phyloP scores from a whole-genome alignment of 2,113 vertebrate species.

The Apeltes quadracus region DNA sequence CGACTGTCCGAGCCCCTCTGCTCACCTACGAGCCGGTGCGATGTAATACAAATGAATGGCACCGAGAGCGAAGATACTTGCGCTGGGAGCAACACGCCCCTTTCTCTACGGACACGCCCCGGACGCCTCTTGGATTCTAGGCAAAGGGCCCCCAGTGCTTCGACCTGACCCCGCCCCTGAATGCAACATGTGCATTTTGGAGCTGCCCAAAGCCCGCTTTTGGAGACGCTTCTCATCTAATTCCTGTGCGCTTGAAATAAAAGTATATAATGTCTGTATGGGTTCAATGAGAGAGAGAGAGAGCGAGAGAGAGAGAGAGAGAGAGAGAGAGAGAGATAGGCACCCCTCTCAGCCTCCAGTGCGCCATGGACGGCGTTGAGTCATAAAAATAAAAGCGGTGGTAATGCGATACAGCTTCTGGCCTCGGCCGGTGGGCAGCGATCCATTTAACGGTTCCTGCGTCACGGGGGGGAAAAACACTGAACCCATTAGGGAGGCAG shows the following conservation, averaged over 20 bases:
- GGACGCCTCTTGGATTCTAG: slow-evolving; percentile 17
- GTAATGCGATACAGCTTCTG: slow-evolving; percentile 74
- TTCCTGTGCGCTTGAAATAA: not conserved
- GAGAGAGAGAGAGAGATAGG: slow-evolving; percentile 9
- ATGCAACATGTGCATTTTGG: slow-evolving; percentile 44
- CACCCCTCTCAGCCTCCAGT: slow-evolving; percentile 39
- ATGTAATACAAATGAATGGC: slow-evolving; percentile 64
- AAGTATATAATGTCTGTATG: not conserved
- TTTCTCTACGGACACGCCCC: slow-evolving; percentile 59
- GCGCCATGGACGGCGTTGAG: slow-evolving; percentile 34
- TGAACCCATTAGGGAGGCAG: not conserved
- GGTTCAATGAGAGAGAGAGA: slow-evolving; percentile 6
- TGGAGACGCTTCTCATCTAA: slow-evolving; percentile 27
- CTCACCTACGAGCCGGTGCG: slow-evolving; percentile 39
- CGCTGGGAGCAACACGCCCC: slow-evolving; percentile 58
- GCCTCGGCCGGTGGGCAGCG: slow-evolving; percentile 56
- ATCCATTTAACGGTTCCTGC: slow-evolving; percentile 55
- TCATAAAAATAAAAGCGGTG: slow-evolving; percentile 75
- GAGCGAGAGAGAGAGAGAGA: slow-evolving; percentile 11
- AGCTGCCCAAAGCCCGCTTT: not conserved
- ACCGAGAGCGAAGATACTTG: slow-evolving; percentile 47
- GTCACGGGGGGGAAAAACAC: slow-evolving; percentile 48
- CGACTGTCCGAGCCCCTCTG: slow-evolving; percentile 27
- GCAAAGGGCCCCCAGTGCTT: slow-evolving; percentile 9
- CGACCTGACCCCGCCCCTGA: slow-evolving; percentile 50